phyloP scores from a whole-genome alignment of 2,113 vertebrate genomes.

The Rostratula benghalensis region DNA sequence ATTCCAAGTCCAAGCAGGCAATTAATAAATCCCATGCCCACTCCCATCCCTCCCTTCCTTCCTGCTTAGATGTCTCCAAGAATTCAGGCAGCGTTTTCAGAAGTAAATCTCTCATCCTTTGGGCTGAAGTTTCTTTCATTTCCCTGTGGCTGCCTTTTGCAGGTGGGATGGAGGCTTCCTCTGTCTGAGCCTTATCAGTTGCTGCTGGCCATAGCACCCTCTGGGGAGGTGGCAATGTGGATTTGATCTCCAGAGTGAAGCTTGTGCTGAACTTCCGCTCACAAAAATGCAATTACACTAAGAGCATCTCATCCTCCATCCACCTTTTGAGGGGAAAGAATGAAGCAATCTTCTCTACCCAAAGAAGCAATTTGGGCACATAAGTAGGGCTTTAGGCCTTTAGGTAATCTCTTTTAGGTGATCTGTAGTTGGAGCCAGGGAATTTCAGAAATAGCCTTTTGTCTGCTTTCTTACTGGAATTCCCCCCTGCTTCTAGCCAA shows the following conservation, averaged over 20 bases:
- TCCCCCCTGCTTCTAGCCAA: background rate
- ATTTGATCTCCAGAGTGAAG: background rate
- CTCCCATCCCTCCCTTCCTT: background rate
- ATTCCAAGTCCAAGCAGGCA: background rate
- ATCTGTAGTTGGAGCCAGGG: background rate
- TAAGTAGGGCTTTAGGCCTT: background rate
- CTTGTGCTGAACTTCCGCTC: background rate
- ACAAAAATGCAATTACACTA: background rate
- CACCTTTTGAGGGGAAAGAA: background rate
- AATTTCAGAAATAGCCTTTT: background rate
- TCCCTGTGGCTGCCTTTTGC: rapidly evolving
- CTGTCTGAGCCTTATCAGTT: background rate
- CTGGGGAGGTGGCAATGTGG: background rate
- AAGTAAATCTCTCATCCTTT: background rate
- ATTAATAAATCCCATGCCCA: background rate
- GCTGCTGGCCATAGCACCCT: background rate
- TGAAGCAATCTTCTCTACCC: background rate
- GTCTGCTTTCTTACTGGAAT: background rate
- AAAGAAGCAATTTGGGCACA: background rate
- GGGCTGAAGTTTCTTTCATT: background rate
- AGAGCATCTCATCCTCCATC: background rate
- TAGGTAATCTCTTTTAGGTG: background rate
- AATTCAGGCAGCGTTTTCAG: background rate
- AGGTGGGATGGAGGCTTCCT: background rate
- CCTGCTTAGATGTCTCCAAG: background rate